Base-by-base conservation (phyloP, 2,113 vertebrate genomes). In the Hippocampus mohnikei region DNA sequence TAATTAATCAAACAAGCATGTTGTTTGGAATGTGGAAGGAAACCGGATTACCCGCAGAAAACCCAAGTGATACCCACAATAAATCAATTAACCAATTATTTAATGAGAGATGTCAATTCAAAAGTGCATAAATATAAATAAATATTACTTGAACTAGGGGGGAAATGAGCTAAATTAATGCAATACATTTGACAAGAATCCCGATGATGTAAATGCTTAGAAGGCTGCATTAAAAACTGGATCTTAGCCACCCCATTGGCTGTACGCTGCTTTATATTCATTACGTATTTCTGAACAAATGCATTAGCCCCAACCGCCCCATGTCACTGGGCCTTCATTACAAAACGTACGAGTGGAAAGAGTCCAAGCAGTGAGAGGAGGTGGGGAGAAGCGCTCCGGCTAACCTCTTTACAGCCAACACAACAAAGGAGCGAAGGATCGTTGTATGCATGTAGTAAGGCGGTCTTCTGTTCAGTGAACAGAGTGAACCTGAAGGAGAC, bases 331-430 rank as follows among this genome's bases (percentile, higher is more conserved):
- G 11, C 66, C 66, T 53, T 90, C 92, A 5, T 1, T 18, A 18
- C 2, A 78, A 82, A 87, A 90, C 93, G 91, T 95, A 94, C 90
- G 91, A 79, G 88, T 92, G 93, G 87, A 93, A 88, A 92, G 76
- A 87, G 85, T 91, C 81, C 73, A 82, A 91, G 92, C 85, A 41
- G 82, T 91, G 87, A 86, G 75, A 41, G 59, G 58, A 64, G 72
- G 70, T 44, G 52, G 16, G 65, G 61, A 48, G 10, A 20, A n/a
- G 40, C 20, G 21, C 16, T 41, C 20, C 21, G 1, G 18, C 81
- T 68, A 76, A 80, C 75, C 25, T 73, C 74, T 79, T 81, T 80
- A 67, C 69, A 76, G 74, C 78, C 74, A 80, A 83, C 71, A 74
- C 70, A 87, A 81, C 73, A 80, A 76, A 69, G 76, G 81, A 85